Conservation (phyloP, 2,113 vertebrate genomes). For the Hyla sarda region DNA sequence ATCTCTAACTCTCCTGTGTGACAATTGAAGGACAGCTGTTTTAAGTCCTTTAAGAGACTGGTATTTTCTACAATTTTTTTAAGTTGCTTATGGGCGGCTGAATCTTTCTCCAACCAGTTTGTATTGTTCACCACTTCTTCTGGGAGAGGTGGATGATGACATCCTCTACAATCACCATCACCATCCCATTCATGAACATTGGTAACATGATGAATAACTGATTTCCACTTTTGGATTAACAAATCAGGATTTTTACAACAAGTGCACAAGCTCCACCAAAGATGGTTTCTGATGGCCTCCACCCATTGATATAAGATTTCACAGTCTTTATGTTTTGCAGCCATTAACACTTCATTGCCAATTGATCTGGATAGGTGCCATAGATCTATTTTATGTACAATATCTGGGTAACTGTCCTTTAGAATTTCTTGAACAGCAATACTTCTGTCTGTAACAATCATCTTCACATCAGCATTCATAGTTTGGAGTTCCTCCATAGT, state of each 20-base stretch:
- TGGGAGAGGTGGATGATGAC: not conserved
- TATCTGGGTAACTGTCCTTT: not conserved
- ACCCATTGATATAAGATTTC: not conserved
- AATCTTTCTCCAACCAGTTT: not conserved
- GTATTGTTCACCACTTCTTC: not conserved
- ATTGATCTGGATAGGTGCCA: not conserved
- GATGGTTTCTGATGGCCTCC: not conserved
- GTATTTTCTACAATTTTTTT: not conserved
- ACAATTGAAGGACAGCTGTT: not conserved
- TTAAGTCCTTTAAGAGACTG: not conserved
- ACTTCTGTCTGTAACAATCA: not conserved
- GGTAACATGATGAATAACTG: not conserved
- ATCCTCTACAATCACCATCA: not conserved
- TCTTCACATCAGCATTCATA: not conserved
- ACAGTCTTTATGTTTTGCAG: not conserved
- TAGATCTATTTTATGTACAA: not conserved
- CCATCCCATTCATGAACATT: constrained; percentile 8
- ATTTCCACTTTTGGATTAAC: not conserved
- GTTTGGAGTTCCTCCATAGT: not conserved
- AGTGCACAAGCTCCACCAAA: not conserved
- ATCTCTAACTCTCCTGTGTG: not conserved
- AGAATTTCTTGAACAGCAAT: not conserved
- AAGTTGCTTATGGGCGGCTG: not conserved
- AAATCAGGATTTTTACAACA: not conserved
- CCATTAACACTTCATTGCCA: not conserved